Conservation (phyloP, 2,797 vertebrate genomes). For the Tarsius wallacei region DNA sequence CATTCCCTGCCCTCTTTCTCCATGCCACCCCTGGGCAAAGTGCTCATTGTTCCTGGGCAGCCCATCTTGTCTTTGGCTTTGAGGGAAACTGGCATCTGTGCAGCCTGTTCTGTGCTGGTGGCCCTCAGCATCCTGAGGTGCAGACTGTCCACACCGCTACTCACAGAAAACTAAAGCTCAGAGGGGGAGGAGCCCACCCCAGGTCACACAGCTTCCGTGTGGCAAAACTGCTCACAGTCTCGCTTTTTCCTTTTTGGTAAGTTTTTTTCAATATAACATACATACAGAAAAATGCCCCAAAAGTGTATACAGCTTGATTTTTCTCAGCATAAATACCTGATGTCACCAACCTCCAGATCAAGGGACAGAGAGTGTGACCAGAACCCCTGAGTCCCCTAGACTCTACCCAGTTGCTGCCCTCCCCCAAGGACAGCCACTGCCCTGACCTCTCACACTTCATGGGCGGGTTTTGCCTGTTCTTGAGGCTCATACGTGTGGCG, state of each 20-base stretch:
- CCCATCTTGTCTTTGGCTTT: background rate
- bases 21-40: background rate
- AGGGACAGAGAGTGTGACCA: background rate
- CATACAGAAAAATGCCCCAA: background rate
- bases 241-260: too few relatives aligned
- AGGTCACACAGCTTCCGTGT: background rate
- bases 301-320: background rate
- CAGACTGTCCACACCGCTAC: background rate
- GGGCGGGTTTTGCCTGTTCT: background rate
- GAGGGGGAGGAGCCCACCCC: background rate
- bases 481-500: fast-evolving
- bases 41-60: background rate
- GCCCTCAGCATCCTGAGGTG: background rate
- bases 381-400: background rate
- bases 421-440: background rate
- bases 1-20: background rate
- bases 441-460: background rate
- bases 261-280: background rate
- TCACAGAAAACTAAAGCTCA: background rate
- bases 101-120: background rate
- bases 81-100: background rate
- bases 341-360: background rate
- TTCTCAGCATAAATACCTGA: background rate
- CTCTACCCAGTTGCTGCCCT: fast-evolving
- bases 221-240: fast-evolving